Percentiles rank a stretch among this genome's conserved stretches.
These are phyloP conservation scores for Pseudeuparius sepicola DNA, from an alignment of 2,888 invertebrate species.

Conservation along the genomic window DNA sequence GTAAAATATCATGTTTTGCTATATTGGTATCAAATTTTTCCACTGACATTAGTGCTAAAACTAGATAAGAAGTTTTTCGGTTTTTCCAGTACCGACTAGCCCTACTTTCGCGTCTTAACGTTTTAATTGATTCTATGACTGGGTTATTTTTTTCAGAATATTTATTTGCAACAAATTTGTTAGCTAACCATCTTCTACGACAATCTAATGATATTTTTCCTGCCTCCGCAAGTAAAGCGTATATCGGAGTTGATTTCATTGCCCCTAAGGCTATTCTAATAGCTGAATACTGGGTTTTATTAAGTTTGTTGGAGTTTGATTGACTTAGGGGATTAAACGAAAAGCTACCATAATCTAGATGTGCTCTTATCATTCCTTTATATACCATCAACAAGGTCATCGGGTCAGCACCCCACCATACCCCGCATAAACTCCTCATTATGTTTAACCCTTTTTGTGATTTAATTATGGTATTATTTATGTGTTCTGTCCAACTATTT, in stretches of 20 bases:
- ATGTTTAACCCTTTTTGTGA: constrained; percentile 12
- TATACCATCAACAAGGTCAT: constrained; percentile 7
- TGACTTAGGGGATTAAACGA: background rate
- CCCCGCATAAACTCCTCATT: constrained; percentile 9
- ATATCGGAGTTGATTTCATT: constrained; percentile 13
- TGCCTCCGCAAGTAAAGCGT: constrained; percentile 9
- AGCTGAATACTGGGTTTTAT: constrained; percentile 9
- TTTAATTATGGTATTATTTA: constrained; percentile 4
- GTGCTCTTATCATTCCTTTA: constrained; percentile 11
- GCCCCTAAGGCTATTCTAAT: constrained; percentile 6
- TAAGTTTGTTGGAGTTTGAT: background rate
- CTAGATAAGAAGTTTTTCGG: background rate
- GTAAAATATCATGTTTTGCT: background rate
- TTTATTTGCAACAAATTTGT: constrained; percentile 9
- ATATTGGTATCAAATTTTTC: background rate
- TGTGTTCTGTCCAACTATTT: constrained; percentile 5
- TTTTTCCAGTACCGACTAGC: constrained; percentile 1
- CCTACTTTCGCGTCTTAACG: background rate
- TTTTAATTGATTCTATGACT: background rate
- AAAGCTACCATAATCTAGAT: constrained; percentile 11
- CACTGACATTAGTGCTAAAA: background rate
- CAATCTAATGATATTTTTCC: constrained; percentile 9
- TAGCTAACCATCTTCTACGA: constrained; percentile 1
- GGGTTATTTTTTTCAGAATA: constrained; percentile 8
- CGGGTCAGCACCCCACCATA: constrained; percentile 13